phyloP scores from a whole-genome alignment of 1,140 invertebrate species.

The Andrena cerasifolii region DNA sequence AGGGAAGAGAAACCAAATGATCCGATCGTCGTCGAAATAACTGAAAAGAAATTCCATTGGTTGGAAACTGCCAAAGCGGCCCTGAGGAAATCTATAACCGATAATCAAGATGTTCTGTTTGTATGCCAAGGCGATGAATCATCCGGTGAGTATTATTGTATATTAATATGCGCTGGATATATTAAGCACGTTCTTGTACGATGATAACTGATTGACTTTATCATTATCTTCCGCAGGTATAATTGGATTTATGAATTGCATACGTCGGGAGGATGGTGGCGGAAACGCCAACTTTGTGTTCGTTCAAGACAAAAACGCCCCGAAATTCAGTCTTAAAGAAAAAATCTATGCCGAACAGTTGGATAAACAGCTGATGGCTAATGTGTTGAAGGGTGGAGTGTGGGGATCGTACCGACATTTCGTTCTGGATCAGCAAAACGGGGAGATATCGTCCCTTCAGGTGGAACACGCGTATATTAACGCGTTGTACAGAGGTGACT shows the following conservation, averaged over 20 bases:
- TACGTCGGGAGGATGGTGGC: slow-evolving; percentile 92
- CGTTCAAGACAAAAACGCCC: slow-evolving; percentile 85
- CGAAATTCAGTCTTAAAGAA: slow-evolving; percentile 85
- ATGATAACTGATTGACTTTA: too few species aligned
- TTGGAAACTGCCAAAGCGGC: slow-evolving; percentile 90
- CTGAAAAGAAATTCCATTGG: slow-evolving; percentile 90
- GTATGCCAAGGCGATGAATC: slow-evolving; percentile 86
- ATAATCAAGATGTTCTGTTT: slow-evolving; percentile 86
- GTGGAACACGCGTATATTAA: slow-evolving; percentile 97
- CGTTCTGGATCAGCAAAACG: slow-evolving; percentile 84
- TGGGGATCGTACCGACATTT: slow-evolving; percentile 95
- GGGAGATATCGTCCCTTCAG: slow-evolving; percentile 85
- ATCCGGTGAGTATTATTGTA: slow-evolving; percentile 71
- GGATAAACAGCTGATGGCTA: slow-evolving; percentile 90
- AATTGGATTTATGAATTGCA: slow-evolving; percentile 94
- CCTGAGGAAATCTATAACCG: slow-evolving; percentile 84
- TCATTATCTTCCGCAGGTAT: slow-evolving; percentile 85
- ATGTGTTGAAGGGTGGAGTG: slow-evolving; percentile 89
- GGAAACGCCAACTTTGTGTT: slow-evolving; percentile 87
- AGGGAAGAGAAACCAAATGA: slow-evolving; percentile 70
- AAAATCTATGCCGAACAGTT: slow-evolving; percentile 85
- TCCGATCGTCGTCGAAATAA: slow-evolving; percentile 84
- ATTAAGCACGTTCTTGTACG: not conserved
- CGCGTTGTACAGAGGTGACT: slow-evolving; percentile 93
- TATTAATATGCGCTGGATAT: not conserved